These are phyloP conservation scores for Gastracanthus pulcherrimus DNA, from an alignment of 2,888 invertebrate genomes.

Conservation along the genomic window DNA sequence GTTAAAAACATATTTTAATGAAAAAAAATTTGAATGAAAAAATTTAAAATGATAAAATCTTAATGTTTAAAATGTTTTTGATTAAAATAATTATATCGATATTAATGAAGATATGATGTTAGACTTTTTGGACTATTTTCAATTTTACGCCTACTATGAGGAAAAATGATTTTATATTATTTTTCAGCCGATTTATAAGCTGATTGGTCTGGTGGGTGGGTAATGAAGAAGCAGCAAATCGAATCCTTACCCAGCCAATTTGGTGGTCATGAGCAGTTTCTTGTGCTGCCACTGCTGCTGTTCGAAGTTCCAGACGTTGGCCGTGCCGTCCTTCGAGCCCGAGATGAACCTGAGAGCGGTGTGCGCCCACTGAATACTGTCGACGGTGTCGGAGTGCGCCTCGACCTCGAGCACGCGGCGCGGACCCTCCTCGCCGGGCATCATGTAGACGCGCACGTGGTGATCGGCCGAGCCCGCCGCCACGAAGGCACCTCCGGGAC, in stretches of 20 bases:
- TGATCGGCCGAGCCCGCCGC: conserved; percentile 97
- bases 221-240: too few relatives aligned
- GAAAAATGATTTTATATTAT: too few relatives aligned
- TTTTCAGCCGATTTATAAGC: too few relatives aligned
- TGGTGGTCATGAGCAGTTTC: conserved; percentile 85
- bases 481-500: conserved; percentile 92
- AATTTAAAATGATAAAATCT: background rate
- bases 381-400: conserved; percentile 92
- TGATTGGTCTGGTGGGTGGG: too few relatives aligned
- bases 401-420: conserved; percentile 82
- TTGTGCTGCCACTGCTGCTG: conserved; percentile 93
- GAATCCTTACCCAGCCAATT: conserved; percentile 79
- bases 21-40: too few relatives aligned
- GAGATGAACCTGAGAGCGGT: conserved; percentile 92
- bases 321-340: conserved; percentile 97
- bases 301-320: conserved; percentile 94
- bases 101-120: too few relatives aligned
- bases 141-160: too few relatives aligned
- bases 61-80: too few relatives aligned
- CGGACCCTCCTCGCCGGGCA: conserved; percentile 87
- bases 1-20: background rate
- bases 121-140: too few relatives aligned
- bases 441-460: conserved; percentile 93
- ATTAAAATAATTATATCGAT: too few relatives aligned
- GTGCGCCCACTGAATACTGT: conserved; percentile 97